Conservation (phyloP, 1,140 invertebrate genomes). For the Macrobrachium nipponense region DNA sequence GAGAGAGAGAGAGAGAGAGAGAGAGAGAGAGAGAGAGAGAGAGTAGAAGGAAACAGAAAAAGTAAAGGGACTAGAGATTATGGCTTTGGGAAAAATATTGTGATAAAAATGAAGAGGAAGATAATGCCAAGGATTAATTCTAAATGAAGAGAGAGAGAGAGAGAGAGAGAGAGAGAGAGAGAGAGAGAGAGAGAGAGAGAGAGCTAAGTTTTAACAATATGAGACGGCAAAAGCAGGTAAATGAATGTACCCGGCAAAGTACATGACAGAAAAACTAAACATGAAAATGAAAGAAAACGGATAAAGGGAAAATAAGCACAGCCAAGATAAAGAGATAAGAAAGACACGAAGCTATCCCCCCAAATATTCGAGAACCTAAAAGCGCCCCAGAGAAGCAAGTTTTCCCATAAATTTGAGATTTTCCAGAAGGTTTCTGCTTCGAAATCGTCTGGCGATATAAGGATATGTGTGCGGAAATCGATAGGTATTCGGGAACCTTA, state of each 20-base stretch:
- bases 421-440: too few relatives aligned
- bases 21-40: not conserved
- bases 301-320: not conserved
- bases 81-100: not conserved
- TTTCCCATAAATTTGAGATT: too few relatives aligned
- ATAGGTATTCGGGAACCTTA: too few relatives aligned
- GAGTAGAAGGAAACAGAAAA: not conserved
- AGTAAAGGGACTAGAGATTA: not conserved
- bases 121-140: not conserved
- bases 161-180: constrained; percentile 21
- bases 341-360: not conserved
- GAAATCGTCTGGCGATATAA: too few relatives aligned
- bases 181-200: constrained; percentile 28
- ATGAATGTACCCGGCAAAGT: too few relatives aligned
- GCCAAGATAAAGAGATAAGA: not conserved
- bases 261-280: not conserved
- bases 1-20: constrained; percentile 8
- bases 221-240: not conserved
- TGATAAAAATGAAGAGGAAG: not conserved
- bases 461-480: too few relatives aligned
- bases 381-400: not conserved
- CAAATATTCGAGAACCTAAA: not conserved
- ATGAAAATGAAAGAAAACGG: not conserved
- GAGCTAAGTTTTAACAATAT: not conserved
- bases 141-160: constrained; percentile 25